Evolutionary conservation across 2,113 vertebrate genomes (phyloP), one percentile per base, ranked within the genome.

Genomic region (Charadrius vociferus): DNA sequence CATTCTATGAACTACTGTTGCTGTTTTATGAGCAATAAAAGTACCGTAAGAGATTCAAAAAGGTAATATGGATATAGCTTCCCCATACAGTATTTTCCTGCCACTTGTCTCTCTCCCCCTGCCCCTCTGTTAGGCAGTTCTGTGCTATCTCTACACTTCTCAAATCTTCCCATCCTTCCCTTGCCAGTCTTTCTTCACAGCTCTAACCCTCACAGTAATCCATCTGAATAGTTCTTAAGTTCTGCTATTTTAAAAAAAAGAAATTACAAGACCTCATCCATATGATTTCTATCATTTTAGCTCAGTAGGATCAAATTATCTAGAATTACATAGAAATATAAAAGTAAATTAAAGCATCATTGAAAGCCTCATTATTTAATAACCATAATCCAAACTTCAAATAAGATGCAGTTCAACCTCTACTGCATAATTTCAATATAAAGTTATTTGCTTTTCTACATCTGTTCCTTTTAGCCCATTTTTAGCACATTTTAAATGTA

Each of bases 351-450:
- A 97, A 78, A 84, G 12, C 17, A 39, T 72, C 24, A 70, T 34
- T 87, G 81, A 89, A 94, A 91, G 81, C 56, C 30, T 86, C 68
- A 67, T 94, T 95, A 93, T 82, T 88, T 87, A 94, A 82, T 80
- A 95, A 93, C 66, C 81, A 52, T 58, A 86, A 95, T 77, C 41
- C 70, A 87, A 91, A 45, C 16, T 61, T 81, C 73, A 94, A 74
- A 43, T 78, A 65, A 85, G 49, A 80, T 55, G 41, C 12, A 53
- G 66, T 93, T 94, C 18, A 58, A 89, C n/a, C 24, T 49, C 39
- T 79, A 61, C 15, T 79, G 80, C 92, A 71, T 71, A 89, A 87
- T 75, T 93, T 83, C 72, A 67, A 8, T 65, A 68, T 17, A 41
- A 94, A 92, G 34, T 93, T 78, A 87, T 41, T 88, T 70, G 41